Percentiles rank a stretch among this genome's conserved stretches.
Conservation (phyloP, 2,113 vertebrate genomes). For the Eudorcas thomsonii region DNA sequence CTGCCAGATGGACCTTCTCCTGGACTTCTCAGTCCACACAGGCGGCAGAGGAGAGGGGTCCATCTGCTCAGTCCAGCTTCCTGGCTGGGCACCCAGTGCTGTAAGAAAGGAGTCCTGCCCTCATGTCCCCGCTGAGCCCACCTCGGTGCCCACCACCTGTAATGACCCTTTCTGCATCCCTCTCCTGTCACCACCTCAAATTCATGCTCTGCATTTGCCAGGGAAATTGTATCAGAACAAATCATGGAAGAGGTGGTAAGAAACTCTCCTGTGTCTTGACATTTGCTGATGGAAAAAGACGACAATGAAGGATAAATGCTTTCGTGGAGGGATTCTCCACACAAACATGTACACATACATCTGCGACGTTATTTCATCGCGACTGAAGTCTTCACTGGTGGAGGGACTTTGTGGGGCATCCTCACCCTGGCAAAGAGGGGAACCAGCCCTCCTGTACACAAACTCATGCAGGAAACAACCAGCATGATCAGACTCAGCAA, state of each 20-base stretch:
- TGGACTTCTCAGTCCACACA: not conserved
- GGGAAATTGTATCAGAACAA: not conserved
- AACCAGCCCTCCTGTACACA: not conserved
- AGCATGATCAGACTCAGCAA: not conserved
- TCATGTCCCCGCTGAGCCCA: accelerated
- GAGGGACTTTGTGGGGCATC: not conserved
- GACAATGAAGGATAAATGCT: not conserved
- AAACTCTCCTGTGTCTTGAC: not conserved
- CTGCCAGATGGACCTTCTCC: not conserved
- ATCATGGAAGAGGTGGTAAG: not conserved
- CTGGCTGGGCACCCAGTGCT: not conserved
- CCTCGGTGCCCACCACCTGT: accelerated
- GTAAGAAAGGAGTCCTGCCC: not conserved
- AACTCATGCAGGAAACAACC: accelerated
- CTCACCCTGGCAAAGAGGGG: not conserved
- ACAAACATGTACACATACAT: accelerated
- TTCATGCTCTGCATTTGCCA: not conserved
- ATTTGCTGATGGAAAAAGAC: not conserved
- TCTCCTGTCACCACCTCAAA: not conserved
- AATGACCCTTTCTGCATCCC: not conserved
- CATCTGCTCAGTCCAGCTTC: not conserved
- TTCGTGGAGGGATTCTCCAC: not conserved
- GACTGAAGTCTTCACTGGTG: not conserved
- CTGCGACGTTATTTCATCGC: not conserved
- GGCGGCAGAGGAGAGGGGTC: not conserved